Conservation (phyloP, 2,113 vertebrate species). For the Cyanistes caeruleus region DNA sequence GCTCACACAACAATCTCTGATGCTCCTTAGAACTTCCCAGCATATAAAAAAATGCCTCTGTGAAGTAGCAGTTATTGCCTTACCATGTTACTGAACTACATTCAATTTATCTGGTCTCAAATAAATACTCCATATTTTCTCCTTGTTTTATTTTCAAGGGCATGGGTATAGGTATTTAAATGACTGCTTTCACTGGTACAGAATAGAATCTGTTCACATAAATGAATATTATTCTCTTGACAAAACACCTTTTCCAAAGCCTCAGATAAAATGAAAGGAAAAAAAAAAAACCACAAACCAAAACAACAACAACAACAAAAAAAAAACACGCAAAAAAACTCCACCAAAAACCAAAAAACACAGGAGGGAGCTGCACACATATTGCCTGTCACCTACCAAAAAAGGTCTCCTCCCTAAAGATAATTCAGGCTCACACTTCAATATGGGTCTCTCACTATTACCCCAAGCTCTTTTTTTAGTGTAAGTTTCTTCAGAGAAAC, state of each 20-base stretch:
- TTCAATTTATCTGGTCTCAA: slow-evolving; percentile 52
- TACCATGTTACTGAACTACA: neutral
- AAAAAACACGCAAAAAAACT: neutral
- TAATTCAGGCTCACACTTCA: slow-evolving; percentile 7
- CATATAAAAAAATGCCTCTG: neutral
- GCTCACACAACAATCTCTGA: neutral
- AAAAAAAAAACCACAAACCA: neutral
- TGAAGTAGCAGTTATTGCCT: slow-evolving; percentile 29
- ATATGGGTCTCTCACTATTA: neutral
- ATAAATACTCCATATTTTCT: slow-evolving; percentile 49
- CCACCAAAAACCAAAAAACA: neutral
- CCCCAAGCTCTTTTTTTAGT: slow-evolving; percentile 41
- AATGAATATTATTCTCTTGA: slow-evolving; percentile 56
- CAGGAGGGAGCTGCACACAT: neutral
- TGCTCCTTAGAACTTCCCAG: slow-evolving; percentile 1
- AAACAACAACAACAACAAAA: too few species aligned
- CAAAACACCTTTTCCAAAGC: slow-evolving; percentile 45
- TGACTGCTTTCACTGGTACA: slow-evolving; percentile 54
- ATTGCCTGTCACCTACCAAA: slow-evolving; percentile 10
- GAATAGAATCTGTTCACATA: slow-evolving; percentile 36
- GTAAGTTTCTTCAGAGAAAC: slow-evolving; percentile 53
- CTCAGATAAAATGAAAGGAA: slow-evolving; percentile 39
- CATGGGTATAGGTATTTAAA: slow-evolving; percentile 67
- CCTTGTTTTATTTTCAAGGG: slow-evolving; percentile 69
- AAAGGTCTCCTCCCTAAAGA: slow-evolving; percentile 43